phyloP scores from a whole-genome alignment of 2,888 invertebrate species.

The Megalurothrips usitatus region DNA sequence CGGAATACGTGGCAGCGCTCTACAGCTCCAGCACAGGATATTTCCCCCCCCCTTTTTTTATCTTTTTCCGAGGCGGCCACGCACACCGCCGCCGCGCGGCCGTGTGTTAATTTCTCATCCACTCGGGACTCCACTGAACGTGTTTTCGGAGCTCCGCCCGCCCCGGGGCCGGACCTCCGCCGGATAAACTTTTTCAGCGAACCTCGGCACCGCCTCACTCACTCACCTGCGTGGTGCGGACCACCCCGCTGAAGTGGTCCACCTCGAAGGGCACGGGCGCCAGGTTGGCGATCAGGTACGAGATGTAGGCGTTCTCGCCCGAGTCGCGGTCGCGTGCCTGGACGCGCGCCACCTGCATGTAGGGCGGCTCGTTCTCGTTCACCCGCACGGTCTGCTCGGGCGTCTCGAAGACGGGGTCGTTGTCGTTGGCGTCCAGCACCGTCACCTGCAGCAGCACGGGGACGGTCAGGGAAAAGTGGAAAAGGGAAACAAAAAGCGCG shows the following conservation, averaged over 20 bases:
- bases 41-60: no score
- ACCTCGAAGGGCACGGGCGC: conserved; percentile 92
- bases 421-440: conserved; percentile 89
- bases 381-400: conserved; percentile 65
- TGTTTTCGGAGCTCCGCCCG: no score
- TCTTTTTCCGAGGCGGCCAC: no score
- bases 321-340: conserved; percentile 83
- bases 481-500: neutral
- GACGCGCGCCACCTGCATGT: conserved; percentile 77
- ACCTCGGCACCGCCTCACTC: neutral
- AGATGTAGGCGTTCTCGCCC: conserved; percentile 92
- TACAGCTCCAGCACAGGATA: no score
- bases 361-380: conserved; percentile 83
- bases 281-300: conserved; percentile 87
- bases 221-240: conserved; percentile 65
- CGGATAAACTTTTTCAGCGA: no score
- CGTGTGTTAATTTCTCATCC: no score
- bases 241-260: conserved; percentile 86
- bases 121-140: no score
- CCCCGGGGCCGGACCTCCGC: no score
- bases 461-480: no score
- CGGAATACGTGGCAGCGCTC: no score
- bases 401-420: conserved; percentile 81
- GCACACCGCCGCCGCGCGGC: no score
- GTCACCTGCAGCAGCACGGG: neutral